phyloP scores from a whole-genome alignment of 2,113 vertebrate species.

The Mus pahari region DNA sequence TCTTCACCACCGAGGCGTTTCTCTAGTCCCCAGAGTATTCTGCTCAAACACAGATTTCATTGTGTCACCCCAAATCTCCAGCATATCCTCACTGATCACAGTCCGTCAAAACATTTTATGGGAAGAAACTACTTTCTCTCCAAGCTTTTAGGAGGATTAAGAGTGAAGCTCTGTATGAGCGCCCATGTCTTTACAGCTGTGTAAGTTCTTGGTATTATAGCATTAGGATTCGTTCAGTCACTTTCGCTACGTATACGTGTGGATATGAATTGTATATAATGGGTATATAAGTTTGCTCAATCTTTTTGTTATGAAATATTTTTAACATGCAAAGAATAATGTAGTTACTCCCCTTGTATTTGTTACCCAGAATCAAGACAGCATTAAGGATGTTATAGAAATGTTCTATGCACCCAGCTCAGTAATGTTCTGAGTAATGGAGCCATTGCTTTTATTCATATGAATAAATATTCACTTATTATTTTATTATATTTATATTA shows the following conservation, averaged over 20 bases:
- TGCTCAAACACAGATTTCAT: not conserved
- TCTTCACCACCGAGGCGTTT: not conserved
- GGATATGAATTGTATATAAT: not conserved
- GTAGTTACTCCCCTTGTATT: not conserved
- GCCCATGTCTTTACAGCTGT: not conserved
- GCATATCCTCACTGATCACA: not conserved
- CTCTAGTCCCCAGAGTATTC: not conserved
- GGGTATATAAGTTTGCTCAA: not conserved
- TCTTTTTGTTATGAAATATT: slow-evolving; percentile 42
- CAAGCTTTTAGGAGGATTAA: not conserved
- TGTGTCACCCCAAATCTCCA: not conserved
- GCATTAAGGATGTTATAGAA: not conserved
- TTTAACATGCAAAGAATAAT: not conserved
- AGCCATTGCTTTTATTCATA: not conserved
- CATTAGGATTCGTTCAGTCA: not conserved
- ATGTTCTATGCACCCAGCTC: not conserved
- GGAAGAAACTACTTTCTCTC: slow-evolving; percentile 6
- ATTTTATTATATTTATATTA: too few relatives aligned
- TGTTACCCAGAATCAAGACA: not conserved
- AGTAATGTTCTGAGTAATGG: not conserved
- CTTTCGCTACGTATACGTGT: not conserved
- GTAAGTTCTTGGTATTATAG: not conserved
- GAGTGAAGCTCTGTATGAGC: not conserved
- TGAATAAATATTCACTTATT: too few relatives aligned
- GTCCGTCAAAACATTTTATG: not conserved